Conservation (phyloP, 2,113 vertebrate genomes). For the Lasiurus cinereus region DNA sequence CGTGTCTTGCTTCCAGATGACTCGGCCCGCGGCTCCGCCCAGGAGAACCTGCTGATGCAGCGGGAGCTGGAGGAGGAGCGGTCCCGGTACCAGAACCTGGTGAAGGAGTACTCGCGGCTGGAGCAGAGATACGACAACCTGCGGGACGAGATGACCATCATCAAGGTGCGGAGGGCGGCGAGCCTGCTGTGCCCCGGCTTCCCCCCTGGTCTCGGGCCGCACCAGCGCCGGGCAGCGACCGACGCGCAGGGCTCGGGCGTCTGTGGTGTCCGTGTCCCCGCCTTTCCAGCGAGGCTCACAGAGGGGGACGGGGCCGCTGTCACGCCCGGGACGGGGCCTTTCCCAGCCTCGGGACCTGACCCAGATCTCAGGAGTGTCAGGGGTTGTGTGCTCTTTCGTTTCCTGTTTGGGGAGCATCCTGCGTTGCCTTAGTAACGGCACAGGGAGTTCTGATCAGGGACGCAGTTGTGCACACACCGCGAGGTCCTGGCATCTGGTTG, state of each 20-base stretch:
- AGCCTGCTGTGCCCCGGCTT: neutral
- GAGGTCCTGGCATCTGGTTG: fast-evolving
- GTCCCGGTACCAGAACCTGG: slow-evolving; percentile 94
- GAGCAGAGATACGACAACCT: slow-evolving; percentile 97
- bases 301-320: neutral
- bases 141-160: slow-evolving; percentile 90
- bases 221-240: fast-evolving
- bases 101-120: slow-evolving; percentile 94
- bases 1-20: slow-evolving; percentile 77
- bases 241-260: fast-evolving
- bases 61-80: slow-evolving; percentile 94
- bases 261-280: neutral
- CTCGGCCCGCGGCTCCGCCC: slow-evolving; percentile 79
- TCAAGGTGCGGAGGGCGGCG: slow-evolving; percentile 87
- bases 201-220: fast-evolving
- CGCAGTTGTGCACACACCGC: neutral
- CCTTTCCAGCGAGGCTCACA: fast-evolving
- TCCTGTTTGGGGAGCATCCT: neutral
- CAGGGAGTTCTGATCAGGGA: neutral
- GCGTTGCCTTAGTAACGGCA: neutral
- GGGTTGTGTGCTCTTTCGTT: neutral
- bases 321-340: neutral
- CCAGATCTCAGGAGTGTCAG: neutral
- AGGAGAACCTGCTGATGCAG: slow-evolving; percentile 87
- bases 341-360: neutral